A percentile compares a stretch with the other conserved stretches of the same genome.
Evolutionary conservation across 2,113 vertebrate species (phyloP).

Genomic region (Sinosuthora webbiana): DNA sequence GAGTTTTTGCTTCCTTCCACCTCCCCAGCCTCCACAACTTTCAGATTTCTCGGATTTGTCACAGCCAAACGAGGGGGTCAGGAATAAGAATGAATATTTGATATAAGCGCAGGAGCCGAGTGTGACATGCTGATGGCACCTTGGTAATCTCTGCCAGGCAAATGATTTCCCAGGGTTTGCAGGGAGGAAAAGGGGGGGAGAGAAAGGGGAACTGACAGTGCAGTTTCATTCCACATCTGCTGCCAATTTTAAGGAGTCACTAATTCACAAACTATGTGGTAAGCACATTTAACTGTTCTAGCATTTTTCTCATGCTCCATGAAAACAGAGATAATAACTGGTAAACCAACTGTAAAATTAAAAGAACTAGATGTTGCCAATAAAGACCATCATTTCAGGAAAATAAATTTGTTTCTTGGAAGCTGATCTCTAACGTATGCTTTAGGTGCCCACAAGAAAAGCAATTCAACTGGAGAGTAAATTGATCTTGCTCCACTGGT

Average conservation of each 20-base stretch:
- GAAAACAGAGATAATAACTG: constrained; percentile 83
- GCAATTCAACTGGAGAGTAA: constrained; percentile 77
- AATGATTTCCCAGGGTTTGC: constrained; percentile 12
- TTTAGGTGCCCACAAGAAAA: constrained; percentile 79
- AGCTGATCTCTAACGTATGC: constrained; percentile 72
- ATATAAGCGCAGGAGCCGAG: not conserved
- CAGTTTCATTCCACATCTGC: constrained; percentile 52
- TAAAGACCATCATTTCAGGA: constrained; percentile 81
- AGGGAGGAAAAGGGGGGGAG: not conserved
- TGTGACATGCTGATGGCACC: not conserved
- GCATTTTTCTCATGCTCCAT: constrained; percentile 78
- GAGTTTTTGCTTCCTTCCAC: not conserved
- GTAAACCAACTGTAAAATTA: constrained; percentile 86
- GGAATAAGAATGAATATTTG: constrained; percentile 10
- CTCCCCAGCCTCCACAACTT: not conserved
- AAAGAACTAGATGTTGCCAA: constrained; percentile 84
- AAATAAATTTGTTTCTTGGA: constrained; percentile 84
- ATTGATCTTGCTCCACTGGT: constrained; percentile 80
- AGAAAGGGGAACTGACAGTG: constrained; percentile 25
- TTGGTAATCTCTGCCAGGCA: not conserved
- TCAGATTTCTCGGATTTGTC: constrained; percentile 38
- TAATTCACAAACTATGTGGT: constrained; percentile 76
- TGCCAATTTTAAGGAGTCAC: constrained; percentile 70
- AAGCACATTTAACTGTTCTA: constrained; percentile 78
- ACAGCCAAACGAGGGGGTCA: constrained; percentile 3